Conservation (phyloP, 1,140 invertebrate genomes). For the Heliconius melpomene region DNA sequence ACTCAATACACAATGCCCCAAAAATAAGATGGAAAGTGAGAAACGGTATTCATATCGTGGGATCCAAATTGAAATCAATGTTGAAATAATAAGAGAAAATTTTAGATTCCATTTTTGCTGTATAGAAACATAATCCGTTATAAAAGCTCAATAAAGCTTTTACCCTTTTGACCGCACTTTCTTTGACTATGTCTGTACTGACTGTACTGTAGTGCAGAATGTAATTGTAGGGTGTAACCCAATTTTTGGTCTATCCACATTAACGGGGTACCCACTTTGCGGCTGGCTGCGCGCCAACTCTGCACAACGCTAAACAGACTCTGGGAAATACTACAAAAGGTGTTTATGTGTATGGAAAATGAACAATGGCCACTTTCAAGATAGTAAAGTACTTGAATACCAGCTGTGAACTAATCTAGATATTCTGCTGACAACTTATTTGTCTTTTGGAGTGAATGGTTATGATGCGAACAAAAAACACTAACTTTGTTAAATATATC, state of each 20-base stretch:
- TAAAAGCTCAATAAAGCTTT: neutral
- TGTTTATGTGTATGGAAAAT: slow-evolving; percentile 1
- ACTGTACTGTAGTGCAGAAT: neutral
- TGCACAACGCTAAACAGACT: neutral
- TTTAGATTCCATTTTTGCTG: no score
- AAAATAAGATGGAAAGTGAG: no score
- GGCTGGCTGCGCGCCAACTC: slow-evolving; percentile 11
- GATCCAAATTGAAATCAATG: no score
- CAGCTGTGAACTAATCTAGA: neutral
- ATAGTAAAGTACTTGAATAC: neutral
- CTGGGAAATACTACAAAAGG: neutral
- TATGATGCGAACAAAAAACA: no score
- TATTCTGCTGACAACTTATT: neutral
- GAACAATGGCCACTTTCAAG: neutral
- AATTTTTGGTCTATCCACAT: slow-evolving; percentile 3
- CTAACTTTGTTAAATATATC: neutral
- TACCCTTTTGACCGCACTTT: neutral
- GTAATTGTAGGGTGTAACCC: neutral
- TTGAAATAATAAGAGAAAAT: no score
- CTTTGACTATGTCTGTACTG: neutral
- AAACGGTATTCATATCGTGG: no score
- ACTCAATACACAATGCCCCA: no score
- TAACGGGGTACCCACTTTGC: neutral
- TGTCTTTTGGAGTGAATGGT: no score
- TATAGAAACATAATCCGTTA: no score